phyloP scores from a whole-genome alignment of 2,888 invertebrate genomes.

The Phlogophora meticulosa region DNA sequence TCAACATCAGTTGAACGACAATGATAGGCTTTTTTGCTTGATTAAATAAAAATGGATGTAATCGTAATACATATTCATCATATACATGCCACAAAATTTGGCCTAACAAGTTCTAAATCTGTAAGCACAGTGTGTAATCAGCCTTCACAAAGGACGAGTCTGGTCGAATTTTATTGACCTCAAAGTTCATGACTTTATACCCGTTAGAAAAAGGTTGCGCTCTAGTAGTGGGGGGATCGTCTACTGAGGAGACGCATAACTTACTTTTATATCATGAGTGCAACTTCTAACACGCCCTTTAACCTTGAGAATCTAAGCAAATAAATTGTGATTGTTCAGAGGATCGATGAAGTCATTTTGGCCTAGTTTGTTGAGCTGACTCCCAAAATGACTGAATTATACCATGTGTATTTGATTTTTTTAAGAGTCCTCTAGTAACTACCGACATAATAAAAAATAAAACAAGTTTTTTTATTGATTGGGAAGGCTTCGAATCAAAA shows the following conservation, averaged over 20 bases:
- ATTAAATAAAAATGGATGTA: too few species aligned
- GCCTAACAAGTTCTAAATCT: neutral
- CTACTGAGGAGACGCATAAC: constrained; percentile 58
- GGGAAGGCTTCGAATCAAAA: too few species aligned
- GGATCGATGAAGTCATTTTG: constrained; percentile 17
- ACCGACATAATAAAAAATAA: too few species aligned
- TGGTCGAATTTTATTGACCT: constrained; percentile 68
- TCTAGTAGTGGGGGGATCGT: constrained; percentile 42
- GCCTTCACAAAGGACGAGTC: constrained; percentile 67
- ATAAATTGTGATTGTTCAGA: constrained; percentile 13
- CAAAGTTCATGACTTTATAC: constrained; percentile 67
- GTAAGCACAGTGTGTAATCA: constrained; percentile 52
- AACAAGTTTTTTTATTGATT: too few species aligned
- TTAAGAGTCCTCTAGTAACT: neutral
- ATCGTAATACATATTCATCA: too few species aligned
- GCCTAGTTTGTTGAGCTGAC: neutral
- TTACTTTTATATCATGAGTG: constrained; percentile 49
- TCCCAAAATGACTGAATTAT: constrained; percentile 6
- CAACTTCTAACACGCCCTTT: constrained; percentile 37
- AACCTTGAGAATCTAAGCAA: constrained; percentile 34
- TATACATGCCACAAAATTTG: too few species aligned
- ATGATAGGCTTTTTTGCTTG: too few species aligned
- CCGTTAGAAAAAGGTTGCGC: constrained; percentile 63
- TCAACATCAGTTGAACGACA: too few species aligned
- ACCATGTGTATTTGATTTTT: constrained; percentile 2